Percentiles rank a stretch among this genome's conserved stretches.
Evolutionary conservation across 2,113 vertebrate genomes (phyloP).

Genomic region (Chlorodrepanis virens): DNA sequence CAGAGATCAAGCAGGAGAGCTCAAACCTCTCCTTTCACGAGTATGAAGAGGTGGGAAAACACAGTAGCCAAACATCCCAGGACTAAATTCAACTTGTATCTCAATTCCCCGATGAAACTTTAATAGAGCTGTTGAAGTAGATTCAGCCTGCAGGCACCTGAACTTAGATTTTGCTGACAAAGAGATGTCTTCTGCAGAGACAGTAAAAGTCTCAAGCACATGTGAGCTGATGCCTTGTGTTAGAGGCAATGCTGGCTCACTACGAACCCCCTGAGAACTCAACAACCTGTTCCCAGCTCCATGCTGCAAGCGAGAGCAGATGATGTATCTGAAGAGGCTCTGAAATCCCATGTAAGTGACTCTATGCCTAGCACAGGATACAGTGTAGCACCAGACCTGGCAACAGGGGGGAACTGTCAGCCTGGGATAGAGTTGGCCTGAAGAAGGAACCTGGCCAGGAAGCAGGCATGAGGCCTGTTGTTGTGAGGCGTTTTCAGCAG

Average conservation of each 20-base stretch:
- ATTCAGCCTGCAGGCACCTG: background rate
- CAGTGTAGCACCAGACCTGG: accelerated
- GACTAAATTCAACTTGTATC: background rate
- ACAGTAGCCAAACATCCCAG: background rate
- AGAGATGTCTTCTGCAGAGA: background rate
- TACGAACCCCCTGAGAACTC: background rate
- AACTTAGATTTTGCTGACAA: background rate
- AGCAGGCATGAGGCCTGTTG: accelerated
- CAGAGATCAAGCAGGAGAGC: background rate
- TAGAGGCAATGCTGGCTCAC: background rate
- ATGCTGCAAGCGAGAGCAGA: background rate
- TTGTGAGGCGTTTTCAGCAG: background rate
- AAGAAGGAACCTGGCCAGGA: background rate
- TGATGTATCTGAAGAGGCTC: background rate
- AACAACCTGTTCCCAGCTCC: background rate
- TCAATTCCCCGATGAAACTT: background rate
- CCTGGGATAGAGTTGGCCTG: background rate
- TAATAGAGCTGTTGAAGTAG: background rate
- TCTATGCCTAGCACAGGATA: background rate
- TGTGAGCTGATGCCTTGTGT: background rate
- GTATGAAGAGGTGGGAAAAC: background rate
- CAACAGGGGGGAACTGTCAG: background rate
- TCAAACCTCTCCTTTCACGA: background rate
- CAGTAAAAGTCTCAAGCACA: background rate
- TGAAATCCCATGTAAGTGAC: background rate